phyloP scores from a whole-genome alignment of 1,140 invertebrate genomes.

The Euschistus heros region DNA sequence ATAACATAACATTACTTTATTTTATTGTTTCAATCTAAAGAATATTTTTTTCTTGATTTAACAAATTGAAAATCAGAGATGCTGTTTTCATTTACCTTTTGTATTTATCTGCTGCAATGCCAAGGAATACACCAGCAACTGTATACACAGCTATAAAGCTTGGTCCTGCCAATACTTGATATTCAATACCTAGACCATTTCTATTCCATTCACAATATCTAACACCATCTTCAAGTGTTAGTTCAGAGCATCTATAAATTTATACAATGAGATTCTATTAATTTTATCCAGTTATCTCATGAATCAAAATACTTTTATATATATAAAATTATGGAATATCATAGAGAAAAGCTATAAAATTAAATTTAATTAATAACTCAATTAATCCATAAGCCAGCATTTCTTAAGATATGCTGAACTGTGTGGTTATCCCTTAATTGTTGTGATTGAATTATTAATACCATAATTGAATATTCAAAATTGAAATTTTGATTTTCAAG shows the following conservation, averaged over 20 bases:
- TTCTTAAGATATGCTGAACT: no score
- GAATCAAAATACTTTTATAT: no score
- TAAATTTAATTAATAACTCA: no score
- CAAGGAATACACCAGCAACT: slow-evolving; percentile 70
- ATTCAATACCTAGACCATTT: slow-evolving; percentile 81
- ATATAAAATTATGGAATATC: no score
- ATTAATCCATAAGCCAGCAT: no score
- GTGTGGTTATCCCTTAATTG: no score
- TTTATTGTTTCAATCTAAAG: neutral
- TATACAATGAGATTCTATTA: slow-evolving; percentile 9
- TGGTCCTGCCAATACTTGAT: slow-evolving; percentile 84
- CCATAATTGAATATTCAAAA: no score
- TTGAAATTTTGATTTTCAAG: no score
- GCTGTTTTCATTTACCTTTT: slow-evolving; percentile 37
- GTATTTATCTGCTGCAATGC: slow-evolving; percentile 70
- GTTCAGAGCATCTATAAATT: slow-evolving; percentile 47
- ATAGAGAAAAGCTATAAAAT: no score
- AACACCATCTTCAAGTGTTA: slow-evolving; percentile 52
- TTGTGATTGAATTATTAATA: no score
- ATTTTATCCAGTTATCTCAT: neutral
- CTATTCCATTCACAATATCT: slow-evolving; percentile 81
- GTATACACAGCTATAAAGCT: slow-evolving; percentile 87
- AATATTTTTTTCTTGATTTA: neutral
- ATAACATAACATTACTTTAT: neutral
- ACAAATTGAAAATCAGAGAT: neutral